These are phyloP conservation scores for Stichopus chloronotus DNA, from an alignment of 35 echinoderm and acorn worm species.

Conservation along the genomic window DNA sequence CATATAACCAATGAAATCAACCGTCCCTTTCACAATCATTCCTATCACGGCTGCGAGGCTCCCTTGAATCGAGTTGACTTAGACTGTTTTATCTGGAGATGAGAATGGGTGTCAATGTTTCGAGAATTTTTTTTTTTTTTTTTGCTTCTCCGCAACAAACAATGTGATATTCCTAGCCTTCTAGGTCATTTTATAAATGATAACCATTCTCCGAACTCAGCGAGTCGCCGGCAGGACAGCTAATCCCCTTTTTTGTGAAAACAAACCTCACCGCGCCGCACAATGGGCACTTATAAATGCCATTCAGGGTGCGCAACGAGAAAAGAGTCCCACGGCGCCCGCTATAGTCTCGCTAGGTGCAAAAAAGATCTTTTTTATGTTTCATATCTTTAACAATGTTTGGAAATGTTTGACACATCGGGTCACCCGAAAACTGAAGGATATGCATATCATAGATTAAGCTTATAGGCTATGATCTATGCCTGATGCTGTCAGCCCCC, in stretches of 20 bases:
- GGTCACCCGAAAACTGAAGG: background rate
- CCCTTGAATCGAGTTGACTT: background rate
- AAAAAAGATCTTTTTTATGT: background rate
- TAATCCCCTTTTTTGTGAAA: slow-evolving; percentile 40
- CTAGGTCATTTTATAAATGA: slow-evolving; percentile 21
- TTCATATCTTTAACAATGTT: slow-evolving; percentile 16
- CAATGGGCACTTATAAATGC: slow-evolving; percentile 15
- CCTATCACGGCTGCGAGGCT: background rate
- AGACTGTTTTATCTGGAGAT: background rate
- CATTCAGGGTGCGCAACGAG: slow-evolving; percentile 8
- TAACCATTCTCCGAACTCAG: slow-evolving; percentile 1
- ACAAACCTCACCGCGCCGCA: slow-evolving; percentile 19
- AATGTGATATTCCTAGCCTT: slow-evolving; percentile 31
- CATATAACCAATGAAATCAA: background rate
- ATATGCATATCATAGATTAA: too few relatives aligned
- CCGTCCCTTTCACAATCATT: background rate
- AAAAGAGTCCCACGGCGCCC: background rate
- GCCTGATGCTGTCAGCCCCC: too few relatives aligned
- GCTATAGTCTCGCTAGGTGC: slow-evolving; percentile 14
- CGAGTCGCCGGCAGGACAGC: background rate
- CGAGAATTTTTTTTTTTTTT: background rate
- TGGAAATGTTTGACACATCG: slow-evolving; percentile 27
- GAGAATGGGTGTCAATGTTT: slow-evolving; percentile 35
- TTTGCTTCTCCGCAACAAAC: slow-evolving; percentile 4
- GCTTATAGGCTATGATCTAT: too few relatives aligned